These are phyloP conservation scores for Tetramorium alpestre DNA, from an alignment of 1,140 invertebrate species.

Conservation along the genomic window DNA sequence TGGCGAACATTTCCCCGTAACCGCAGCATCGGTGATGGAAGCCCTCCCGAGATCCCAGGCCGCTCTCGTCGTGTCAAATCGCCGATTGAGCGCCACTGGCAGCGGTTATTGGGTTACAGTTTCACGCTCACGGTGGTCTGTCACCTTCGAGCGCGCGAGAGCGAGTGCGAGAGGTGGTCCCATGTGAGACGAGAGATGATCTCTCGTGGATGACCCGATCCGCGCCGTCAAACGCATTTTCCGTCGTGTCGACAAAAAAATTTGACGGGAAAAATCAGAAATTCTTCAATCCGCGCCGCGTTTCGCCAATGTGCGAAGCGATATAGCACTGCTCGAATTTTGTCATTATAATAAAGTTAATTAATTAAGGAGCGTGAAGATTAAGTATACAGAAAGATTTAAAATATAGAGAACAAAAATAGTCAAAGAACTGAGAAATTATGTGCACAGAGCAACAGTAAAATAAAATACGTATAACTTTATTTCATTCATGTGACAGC, in stretches of 20 bases:
- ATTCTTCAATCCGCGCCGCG: neutral
- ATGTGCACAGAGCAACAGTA: neutral
- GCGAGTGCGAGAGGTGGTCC: slow-evolving; percentile 12
- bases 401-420: neutral
- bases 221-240: neutral
- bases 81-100: slow-evolving; percentile 68
- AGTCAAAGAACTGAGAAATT: neutral
- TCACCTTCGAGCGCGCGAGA: slow-evolving; percentile 61
- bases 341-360: neutral
- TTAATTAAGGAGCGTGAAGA: neutral
- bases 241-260: neutral
- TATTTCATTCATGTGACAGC: neutral
- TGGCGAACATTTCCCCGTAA: slow-evolving; percentile 9
- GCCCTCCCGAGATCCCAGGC: neutral
- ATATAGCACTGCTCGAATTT: neutral
- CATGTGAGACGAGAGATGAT: slow-evolving; percentile 8
- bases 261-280: neutral
- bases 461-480: neutral
- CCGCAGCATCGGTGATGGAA: slow-evolving; percentile 4
- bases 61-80: neutral
- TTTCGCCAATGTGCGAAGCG: neutral
- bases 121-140: slow-evolving; percentile 75
- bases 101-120: slow-evolving; percentile 74
- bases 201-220: slow-evolving; percentile 4
- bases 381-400: neutral